A percentile compares a stretch with the other conserved stretches of the same genome.
These are phyloP conservation scores for Drosophila athabasca DNA, from an alignment of 1,140 invertebrate species.

Conservation along the genomic window DNA sequence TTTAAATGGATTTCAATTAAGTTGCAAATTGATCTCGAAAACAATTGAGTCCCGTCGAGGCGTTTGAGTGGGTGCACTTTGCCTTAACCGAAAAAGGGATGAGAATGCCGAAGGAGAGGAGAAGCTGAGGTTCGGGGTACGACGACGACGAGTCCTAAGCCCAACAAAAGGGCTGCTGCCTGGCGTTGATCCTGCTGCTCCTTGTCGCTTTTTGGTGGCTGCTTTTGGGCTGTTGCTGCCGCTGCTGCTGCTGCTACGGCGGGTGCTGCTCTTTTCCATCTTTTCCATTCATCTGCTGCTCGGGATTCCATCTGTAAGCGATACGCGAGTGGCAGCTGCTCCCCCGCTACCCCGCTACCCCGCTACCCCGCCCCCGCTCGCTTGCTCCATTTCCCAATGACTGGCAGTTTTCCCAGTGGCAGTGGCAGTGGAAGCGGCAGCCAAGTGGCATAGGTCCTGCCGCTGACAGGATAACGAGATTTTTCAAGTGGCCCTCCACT, in stretches of 20 bases:
- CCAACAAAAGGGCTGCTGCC: constrained; percentile 40
- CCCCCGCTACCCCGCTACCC: not conserved
- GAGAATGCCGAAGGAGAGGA: not conserved
- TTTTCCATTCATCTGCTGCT: constrained; percentile 43
- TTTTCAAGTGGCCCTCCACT: constrained; percentile 73
- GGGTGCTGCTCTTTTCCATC: constrained; percentile 1
- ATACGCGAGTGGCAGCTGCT: constrained; percentile 63
- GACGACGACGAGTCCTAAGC: constrained; percentile 29
- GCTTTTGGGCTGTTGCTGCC: constrained; percentile 16
- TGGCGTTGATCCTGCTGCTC: constrained; percentile 37
- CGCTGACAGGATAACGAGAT: constrained; percentile 82
- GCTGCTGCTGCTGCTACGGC: constrained; percentile 22
- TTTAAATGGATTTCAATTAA: constrained; percentile 84
- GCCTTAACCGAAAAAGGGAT: constrained; percentile 12
- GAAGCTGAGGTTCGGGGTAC: too few species aligned
- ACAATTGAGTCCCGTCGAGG: constrained; percentile 78
- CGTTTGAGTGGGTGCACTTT: constrained; percentile 61
- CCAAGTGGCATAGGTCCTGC: constrained; percentile 48
- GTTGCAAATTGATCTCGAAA: constrained; percentile 82
- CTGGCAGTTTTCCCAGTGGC: constrained; percentile 63
- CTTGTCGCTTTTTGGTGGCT: constrained; percentile 7
- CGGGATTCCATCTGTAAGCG: constrained; percentile 49
- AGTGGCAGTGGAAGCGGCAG: constrained; percentile 22
- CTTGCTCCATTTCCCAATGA: constrained; percentile 39
- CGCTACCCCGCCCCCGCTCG: not conserved